phyloP scores from a whole-genome alignment of 2,888 invertebrate species.

The Autographa gamma region DNA sequence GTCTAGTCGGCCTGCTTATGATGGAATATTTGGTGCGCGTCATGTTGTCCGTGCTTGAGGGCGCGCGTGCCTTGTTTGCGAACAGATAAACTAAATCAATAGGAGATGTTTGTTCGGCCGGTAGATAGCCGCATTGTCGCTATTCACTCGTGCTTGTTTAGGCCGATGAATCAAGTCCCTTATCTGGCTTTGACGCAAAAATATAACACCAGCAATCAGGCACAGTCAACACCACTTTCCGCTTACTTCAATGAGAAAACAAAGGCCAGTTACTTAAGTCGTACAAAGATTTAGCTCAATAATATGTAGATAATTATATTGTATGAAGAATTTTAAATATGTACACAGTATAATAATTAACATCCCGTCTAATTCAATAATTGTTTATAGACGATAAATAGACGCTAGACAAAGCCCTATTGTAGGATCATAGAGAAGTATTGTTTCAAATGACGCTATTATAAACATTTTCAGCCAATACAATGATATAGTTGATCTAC shows the following conservation, averaged over 20 bases:
- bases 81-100: slow-evolving; percentile 85
- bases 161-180: slow-evolving; percentile 77
- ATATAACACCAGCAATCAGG: slow-evolving; percentile 18
- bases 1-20: slow-evolving; percentile 9
- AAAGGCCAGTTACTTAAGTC: neutral
- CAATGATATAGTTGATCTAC: slow-evolving; percentile 13
- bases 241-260: neutral
- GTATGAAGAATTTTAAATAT: neutral
- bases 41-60: slow-evolving; percentile 54
- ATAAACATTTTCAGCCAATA: slow-evolving; percentile 38
- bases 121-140: slow-evolving; percentile 82
- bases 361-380: slow-evolving; percentile 16
- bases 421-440: slow-evolving; percentile 31
- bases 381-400: slow-evolving; percentile 40
- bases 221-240: slow-evolving; percentile 10
- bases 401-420: slow-evolving; percentile 54
- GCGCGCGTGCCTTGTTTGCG: slow-evolving; percentile 70
- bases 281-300: neutral
- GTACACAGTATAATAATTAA: slow-evolving; percentile 11
- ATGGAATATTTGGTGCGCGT: slow-evolving; percentile 27
- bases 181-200: slow-evolving; percentile 64
- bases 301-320: neutral
- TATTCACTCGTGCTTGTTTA: slow-evolving; percentile 77
- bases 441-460: slow-evolving; percentile 42
- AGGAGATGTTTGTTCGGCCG: slow-evolving; percentile 74